Percentiles rank a stretch among this genome's conserved stretches.
These are phyloP conservation scores for Channa striata DNA, from an alignment of 2,797 vertebrate species.

Conservation along the genomic window DNA sequence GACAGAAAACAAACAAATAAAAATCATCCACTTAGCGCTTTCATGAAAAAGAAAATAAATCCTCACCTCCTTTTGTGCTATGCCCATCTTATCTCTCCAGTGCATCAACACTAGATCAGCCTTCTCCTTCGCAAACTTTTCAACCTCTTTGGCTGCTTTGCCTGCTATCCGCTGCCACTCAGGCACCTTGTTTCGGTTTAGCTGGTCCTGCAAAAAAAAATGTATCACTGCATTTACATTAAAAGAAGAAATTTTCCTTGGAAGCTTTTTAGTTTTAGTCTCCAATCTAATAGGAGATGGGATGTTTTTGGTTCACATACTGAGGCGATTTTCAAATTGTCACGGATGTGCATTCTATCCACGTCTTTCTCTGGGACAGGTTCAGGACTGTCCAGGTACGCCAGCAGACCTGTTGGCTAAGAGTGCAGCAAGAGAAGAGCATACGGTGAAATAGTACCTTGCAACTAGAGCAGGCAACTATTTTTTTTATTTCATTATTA, in stretches of 20 bases:
- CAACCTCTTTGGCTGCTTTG: conserved; percentile 99
- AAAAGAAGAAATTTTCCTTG: too few species aligned
- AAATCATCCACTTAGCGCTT: conserved; percentile 9
- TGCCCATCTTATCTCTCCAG: conserved; percentile 99
- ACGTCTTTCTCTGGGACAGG: conserved; percentile 94
- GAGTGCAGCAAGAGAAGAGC: conserved; percentile 18
- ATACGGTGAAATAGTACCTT: conserved; percentile 1
- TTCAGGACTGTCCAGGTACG: conserved; percentile 94
- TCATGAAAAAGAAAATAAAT: background rate
- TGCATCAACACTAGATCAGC: conserved; percentile 97
- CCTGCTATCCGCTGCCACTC: conserved; percentile 98
- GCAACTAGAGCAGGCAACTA: too few species aligned
- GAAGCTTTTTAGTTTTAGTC: background rate
- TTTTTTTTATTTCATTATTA: too few species aligned
- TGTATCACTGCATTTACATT: background rate
- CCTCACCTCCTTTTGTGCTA: conserved; percentile 98
- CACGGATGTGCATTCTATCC: conserved; percentile 97
- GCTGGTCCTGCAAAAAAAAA: conserved; percentile 89
- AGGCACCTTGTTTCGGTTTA: conserved; percentile 95
- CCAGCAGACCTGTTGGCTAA: conserved; percentile 94
- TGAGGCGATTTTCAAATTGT: conserved; percentile 97
- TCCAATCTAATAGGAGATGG: background rate
- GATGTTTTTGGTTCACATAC: conserved; percentile 75
- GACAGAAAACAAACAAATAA: background rate
- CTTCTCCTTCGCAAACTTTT: conserved; percentile 99